phyloP scores from a whole-genome alignment of 2,797 vertebrate genomes.

The Ispidina picta region DNA sequence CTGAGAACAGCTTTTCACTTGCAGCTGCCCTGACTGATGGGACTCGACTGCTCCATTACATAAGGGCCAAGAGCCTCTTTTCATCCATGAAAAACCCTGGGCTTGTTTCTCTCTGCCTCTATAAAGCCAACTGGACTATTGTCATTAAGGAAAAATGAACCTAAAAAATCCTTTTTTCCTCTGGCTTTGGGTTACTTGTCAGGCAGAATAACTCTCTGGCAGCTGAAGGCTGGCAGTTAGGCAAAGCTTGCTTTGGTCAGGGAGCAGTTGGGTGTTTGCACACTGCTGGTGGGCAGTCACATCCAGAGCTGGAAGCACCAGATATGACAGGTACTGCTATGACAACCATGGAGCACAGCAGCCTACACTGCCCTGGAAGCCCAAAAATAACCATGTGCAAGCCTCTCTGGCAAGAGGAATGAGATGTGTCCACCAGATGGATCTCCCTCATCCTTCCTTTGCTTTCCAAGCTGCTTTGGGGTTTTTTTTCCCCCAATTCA shows the following conservation, averaged over 20 bases:
- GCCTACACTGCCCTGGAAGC: background rate
- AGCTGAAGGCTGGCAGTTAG: background rate
- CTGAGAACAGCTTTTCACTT: background rate
- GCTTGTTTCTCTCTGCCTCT: background rate
- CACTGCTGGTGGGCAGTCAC: background rate
- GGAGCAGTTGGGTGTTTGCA: background rate
- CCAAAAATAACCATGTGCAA: conserved; percentile 11
- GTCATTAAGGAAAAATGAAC: background rate
- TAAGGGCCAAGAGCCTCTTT: background rate
- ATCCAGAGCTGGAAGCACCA: background rate
- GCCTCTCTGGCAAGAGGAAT: background rate
- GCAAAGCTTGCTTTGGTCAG: background rate
- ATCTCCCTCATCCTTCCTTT: background rate
- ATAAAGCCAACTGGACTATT: background rate
- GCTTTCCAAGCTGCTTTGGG: background rate
- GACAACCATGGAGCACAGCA: background rate
- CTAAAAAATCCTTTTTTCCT: background rate
- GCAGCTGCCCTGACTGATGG: background rate
- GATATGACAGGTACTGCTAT: conserved; percentile 52
- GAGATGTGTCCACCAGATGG: background rate
- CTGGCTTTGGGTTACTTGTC: background rate
- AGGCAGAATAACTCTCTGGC: background rate
- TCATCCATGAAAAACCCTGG: background rate
- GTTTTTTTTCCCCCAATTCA: no score
- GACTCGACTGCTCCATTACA: background rate